A percentile compares a stretch with the other conserved stretches of the same genome.
phyloP scores from a whole-genome alignment of 1,140 invertebrate species.

The Drosophila prosaltans region DNA sequence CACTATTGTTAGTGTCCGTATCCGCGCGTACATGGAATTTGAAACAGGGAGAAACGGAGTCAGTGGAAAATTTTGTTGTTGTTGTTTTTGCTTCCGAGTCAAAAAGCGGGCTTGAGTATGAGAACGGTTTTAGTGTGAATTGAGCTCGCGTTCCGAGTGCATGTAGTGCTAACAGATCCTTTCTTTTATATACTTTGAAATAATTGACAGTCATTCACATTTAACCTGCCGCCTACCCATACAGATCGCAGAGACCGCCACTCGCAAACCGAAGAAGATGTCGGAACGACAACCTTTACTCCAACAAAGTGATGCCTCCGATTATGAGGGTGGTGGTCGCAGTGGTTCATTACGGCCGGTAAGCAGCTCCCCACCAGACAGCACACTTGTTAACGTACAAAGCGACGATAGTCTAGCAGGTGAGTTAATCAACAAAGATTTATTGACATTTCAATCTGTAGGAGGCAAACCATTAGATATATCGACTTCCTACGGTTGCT shows the following conservation, averaged over 20 bases:
- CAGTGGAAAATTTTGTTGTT: conserved; percentile 63
- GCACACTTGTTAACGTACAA: conserved; percentile 80
- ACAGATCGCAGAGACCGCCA: conserved; percentile 52
- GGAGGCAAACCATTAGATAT: too few species aligned
- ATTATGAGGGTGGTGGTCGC: conserved; percentile 61
- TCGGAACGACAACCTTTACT: conserved; percentile 84
- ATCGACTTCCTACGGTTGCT: too few species aligned
- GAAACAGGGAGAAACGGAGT: conserved; percentile 48
- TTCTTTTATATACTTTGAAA: conserved; percentile 4
- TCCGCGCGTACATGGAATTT: conserved; percentile 16
- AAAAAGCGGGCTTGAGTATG: conserved; percentile 47
- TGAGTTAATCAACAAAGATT: conserved; percentile 34
- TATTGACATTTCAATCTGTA: too few species aligned
- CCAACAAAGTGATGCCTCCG: conserved; percentile 59
- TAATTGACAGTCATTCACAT: background rate
- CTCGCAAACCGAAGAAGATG: conserved; percentile 76
- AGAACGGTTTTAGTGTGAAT: conserved; percentile 50
- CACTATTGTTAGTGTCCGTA: conserved; percentile 32
- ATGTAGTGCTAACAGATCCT: background rate
- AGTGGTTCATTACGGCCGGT: conserved; percentile 51
- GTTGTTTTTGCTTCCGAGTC: conserved; percentile 21
- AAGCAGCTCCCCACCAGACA: conserved; percentile 82
- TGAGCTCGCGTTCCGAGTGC: conserved; percentile 34
- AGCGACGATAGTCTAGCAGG: conserved; percentile 77
- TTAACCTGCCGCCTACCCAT: conserved; percentile 9